phyloP scores from a whole-genome alignment of 2,113 vertebrate genomes.

The Chaetura pelagica region DNA sequence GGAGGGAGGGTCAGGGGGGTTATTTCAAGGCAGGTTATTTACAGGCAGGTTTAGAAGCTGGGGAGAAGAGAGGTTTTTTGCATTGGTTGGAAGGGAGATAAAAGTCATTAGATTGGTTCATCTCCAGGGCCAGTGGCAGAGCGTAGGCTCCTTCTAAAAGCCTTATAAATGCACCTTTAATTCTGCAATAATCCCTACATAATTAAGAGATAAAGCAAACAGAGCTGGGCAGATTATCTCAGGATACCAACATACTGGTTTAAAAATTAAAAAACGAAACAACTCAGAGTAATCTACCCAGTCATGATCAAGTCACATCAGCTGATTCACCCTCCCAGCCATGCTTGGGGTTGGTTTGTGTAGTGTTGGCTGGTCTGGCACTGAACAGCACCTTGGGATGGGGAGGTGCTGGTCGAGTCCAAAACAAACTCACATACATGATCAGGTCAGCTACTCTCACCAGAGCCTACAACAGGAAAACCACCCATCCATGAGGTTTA shows the following conservation, averaged over 20 bases:
- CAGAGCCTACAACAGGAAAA: not conserved
- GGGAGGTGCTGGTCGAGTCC: rapidly evolving
- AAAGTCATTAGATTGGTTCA: not conserved
- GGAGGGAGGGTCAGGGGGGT: not conserved
- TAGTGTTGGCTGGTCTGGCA: not conserved
- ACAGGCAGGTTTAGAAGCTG: not conserved
- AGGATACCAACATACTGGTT: not conserved
- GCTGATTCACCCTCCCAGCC: not conserved
- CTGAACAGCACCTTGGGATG: not conserved
- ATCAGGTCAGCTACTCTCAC: not conserved
- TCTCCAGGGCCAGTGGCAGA: not conserved
- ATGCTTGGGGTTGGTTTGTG: rapidly evolving
- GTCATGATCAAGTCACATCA: not conserved
- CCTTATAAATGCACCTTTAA: not conserved
- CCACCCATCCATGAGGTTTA: not conserved
- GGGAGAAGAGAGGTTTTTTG: not conserved
- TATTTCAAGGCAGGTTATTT: not conserved
- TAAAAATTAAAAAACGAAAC: not conserved
- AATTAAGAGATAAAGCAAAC: not conserved
- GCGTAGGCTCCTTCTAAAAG: not conserved
- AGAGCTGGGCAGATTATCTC: not conserved
- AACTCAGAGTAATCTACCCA: not conserved
- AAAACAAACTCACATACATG: not conserved
- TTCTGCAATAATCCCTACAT: not conserved
- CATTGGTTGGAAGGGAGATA: not conserved